Conservation (phyloP, 2,888 invertebrate species). For the Drosophila putrida region DNA sequence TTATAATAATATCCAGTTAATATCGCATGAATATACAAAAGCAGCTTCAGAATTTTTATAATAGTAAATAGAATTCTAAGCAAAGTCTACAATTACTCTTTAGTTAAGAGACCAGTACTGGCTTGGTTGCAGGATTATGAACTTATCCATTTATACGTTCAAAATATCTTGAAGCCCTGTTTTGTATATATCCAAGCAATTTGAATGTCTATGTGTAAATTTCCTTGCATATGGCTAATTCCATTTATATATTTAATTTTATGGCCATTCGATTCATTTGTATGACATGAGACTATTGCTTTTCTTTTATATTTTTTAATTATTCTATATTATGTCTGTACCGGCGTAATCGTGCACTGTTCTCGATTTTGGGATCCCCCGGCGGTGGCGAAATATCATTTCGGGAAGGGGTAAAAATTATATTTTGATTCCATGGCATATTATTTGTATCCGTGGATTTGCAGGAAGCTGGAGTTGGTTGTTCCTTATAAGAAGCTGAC, state of each 20-base stretch:
- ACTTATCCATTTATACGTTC: background rate
- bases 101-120: slow-evolving; percentile 22
- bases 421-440: slow-evolving; percentile 65
- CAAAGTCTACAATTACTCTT: slow-evolving; percentile 15
- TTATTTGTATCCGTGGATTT: slow-evolving; percentile 34
- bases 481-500: slow-evolving; percentile 7
- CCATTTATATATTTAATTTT: slow-evolving; percentile 20
- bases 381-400: slow-evolving; percentile 85
- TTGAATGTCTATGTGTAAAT: slow-evolving; percentile 15
- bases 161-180: slow-evolving; percentile 11
- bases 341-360: slow-evolving; percentile 84
- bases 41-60: slow-evolving; percentile 1
- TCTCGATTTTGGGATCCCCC: slow-evolving; percentile 85
- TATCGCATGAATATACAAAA: slow-evolving; percentile 11
- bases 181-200: background rate
- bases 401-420: slow-evolving; percentile 56
- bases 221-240: background rate
- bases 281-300: slow-evolving; percentile 48
- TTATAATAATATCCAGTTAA: slow-evolving; percentile 13
- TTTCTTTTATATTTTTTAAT: slow-evolving; percentile 32
- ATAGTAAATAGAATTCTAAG: slow-evolving; percentile 5
- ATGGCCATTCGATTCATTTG: slow-evolving; percentile 34
- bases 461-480: background rate
- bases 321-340: slow-evolving; percentile 85
- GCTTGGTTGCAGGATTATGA: slow-evolving; percentile 1